Evolutionary conservation across 2,888 invertebrate species (phyloP).

Genomic region (Hypercompe scribonia): DNA sequence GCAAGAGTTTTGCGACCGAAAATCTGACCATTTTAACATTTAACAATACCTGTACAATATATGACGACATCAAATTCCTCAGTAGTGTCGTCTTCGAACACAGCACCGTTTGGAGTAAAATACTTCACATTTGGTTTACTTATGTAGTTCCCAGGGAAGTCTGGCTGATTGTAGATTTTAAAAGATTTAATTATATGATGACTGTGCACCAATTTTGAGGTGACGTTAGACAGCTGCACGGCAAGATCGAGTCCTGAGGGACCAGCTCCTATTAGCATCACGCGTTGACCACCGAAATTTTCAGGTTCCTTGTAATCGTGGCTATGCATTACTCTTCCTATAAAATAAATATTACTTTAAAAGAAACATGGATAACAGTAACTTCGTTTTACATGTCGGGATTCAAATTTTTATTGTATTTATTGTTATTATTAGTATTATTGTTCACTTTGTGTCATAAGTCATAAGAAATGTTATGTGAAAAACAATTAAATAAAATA

Average conservation of each 20-base stretch:
- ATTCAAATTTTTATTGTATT: too few relatives aligned
- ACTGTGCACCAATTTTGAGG: slow-evolving; percentile 80
- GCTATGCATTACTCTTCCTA: slow-evolving; percentile 89
- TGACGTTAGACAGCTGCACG: slow-evolving; percentile 84
- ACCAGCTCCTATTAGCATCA: slow-evolving; percentile 90
- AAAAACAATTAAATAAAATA: too few relatives aligned
- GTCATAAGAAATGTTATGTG: too few relatives aligned
- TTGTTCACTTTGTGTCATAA: too few relatives aligned
- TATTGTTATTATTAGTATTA: too few relatives aligned
- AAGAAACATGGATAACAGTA: not conserved
- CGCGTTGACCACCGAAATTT: slow-evolving; percentile 84
- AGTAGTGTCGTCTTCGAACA: slow-evolving; percentile 87
- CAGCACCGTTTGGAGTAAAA: slow-evolving; percentile 81
- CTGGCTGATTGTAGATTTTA: slow-evolving; percentile 74
- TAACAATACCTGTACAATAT: slow-evolving; percentile 88
- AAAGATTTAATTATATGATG: slow-evolving; percentile 77
- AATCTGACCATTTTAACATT: not conserved
- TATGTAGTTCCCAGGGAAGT: slow-evolving; percentile 62
- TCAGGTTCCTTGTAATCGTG: slow-evolving; percentile 90
- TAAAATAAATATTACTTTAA: slow-evolving; percentile 45
- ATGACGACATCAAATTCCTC: slow-evolving; percentile 89
- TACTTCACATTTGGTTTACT: slow-evolving; percentile 84
- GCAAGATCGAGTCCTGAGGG: slow-evolving; percentile 92
- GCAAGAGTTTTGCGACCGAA: too few relatives aligned
- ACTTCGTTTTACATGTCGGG: too few relatives aligned